A percentile compares a stretch with the other conserved stretches of the same genome.
Conservation (phyloP, 1,140 invertebrate genomes). For the Leguminivora glycinivorella region DNA sequence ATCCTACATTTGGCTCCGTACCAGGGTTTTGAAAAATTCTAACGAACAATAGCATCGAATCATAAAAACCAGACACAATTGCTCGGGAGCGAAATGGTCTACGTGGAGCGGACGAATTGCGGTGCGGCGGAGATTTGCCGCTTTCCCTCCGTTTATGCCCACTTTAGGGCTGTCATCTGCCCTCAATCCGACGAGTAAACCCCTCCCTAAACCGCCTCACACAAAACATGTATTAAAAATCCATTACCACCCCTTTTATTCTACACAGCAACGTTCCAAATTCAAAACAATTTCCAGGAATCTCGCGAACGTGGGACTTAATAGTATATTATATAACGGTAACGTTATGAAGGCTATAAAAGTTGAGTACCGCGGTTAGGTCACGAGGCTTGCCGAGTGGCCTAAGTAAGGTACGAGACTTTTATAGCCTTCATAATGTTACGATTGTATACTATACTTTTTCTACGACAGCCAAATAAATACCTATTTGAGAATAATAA, state of each 20-base stretch:
- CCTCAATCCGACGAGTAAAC: slow-evolving; percentile 4
- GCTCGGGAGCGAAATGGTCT: slow-evolving; percentile 24
- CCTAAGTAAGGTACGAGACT: too few species aligned
- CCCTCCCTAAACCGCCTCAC: background rate
- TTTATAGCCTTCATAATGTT: too few species aligned
- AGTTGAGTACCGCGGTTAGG: too few species aligned
- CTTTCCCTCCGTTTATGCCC: slow-evolving; percentile 27
- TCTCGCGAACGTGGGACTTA: background rate
- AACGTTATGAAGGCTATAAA: too few species aligned
- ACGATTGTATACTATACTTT: too few species aligned
- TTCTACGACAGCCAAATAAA: too few species aligned
- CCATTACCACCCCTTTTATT: slow-evolving; percentile 14
- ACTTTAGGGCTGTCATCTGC: slow-evolving; percentile 13
- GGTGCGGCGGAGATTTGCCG: slow-evolving; percentile 25
- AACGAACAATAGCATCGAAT: slow-evolving; percentile 27
- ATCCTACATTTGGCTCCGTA: slow-evolving; percentile 20
- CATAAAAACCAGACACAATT: slow-evolving; percentile 28
- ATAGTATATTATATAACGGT: too few species aligned
- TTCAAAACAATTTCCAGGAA: background rate
- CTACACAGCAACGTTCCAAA: background rate
- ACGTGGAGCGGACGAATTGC: slow-evolving; percentile 27
- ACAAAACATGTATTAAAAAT: slow-evolving; percentile 13
- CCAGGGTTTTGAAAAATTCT: slow-evolving; percentile 23
- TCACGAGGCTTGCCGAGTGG: too few species aligned
- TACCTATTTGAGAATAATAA: too few species aligned